Evolutionary conservation across 2,797 vertebrate genomes (phyloP).

Genomic region (Euphonia xanthogaster): DNA sequence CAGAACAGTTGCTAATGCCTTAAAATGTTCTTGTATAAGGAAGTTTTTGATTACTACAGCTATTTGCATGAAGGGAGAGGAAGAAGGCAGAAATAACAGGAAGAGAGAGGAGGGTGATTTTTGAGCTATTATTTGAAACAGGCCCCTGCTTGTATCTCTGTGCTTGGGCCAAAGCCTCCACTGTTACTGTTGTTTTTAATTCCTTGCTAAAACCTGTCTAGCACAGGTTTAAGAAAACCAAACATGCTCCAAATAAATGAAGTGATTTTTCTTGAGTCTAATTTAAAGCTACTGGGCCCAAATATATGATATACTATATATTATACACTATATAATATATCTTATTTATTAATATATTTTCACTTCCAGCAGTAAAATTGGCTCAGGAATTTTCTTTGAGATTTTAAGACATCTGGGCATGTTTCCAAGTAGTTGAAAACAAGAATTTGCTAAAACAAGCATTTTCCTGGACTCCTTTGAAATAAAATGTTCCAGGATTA

Average conservation of each 20-base stretch:
- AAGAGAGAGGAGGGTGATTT: not conserved
- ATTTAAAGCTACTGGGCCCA: not conserved
- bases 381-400: not conserved
- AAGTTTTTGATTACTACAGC: not conserved
- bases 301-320: not conserved
- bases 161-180: not conserved
- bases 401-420: not conserved
- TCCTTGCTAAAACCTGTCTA: not conserved
- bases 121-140: not conserved
- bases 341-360: not conserved
- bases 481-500: not conserved
- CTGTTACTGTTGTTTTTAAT: not conserved
- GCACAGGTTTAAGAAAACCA: not conserved
- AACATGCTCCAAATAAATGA: not conserved
- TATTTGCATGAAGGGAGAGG: not conserved
- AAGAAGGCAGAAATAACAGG: not conserved
- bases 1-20: not conserved
- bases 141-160: not conserved
- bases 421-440: not conserved
- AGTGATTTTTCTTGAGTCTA: not conserved
- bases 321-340: not conserved
- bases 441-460: not conserved
- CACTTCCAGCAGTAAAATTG: not conserved
- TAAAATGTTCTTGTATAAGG: not conserved
- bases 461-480: not conserved